These are phyloP conservation scores for Hartigia nigra DNA, from an alignment of 2,888 invertebrate genomes.

Conservation along the genomic window DNA sequence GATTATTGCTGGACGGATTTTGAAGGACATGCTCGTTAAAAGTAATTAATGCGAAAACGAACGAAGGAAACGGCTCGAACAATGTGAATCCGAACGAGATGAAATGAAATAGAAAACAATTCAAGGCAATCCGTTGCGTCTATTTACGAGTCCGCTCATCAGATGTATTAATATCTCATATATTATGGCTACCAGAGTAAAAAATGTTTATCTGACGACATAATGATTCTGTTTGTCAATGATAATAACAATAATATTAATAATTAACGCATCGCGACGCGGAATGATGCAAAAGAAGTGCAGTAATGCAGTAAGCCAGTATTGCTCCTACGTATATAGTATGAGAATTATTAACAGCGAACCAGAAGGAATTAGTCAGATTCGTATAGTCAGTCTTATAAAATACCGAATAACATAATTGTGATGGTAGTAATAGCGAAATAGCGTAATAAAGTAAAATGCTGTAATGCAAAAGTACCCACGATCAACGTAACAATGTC, in stretches of 20 bases:
- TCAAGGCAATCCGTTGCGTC: neutral
- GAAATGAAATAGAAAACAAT: neutral
- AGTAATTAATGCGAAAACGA: neutral
- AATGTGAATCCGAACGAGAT: neutral
- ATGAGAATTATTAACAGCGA: neutral
- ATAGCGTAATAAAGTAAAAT: neutral
- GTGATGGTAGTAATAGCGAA: neutral
- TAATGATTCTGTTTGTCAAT: neutral
- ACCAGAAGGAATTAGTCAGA: neutral
- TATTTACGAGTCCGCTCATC: neutral
- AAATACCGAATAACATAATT: neutral
- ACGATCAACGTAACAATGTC: neutral
- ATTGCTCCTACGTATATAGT: neutral
- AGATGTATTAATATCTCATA: neutral
- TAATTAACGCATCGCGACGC: no score
- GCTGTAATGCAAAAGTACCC: neutral
- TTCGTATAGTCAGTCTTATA: conserved; percentile 17
- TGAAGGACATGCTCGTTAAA: neutral
- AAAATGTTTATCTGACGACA: neutral
- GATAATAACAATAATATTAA: neutral
- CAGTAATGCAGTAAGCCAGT: neutral
- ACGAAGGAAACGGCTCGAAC: neutral
- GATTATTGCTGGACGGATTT: neutral
- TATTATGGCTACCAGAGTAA: neutral
- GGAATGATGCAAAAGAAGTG: neutral